Percentiles rank a stretch among this genome's conserved stretches.
These are phyloP conservation scores for Danaus plexippus DNA, from an alignment of 1,140 invertebrate species.

Conservation along the genomic window DNA sequence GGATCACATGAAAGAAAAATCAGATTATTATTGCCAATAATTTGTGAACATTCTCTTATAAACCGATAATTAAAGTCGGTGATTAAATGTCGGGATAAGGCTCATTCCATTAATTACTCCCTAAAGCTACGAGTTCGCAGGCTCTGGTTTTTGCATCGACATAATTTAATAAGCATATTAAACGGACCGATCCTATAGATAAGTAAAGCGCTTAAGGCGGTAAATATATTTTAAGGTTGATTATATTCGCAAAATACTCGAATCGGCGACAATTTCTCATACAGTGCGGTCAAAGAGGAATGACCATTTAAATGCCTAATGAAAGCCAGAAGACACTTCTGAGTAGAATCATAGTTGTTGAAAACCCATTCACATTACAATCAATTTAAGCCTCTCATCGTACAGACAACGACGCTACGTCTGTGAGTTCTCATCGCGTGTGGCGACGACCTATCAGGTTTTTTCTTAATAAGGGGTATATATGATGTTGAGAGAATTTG, in stretches of 20 bases:
- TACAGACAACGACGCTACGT: constrained; percentile 47
- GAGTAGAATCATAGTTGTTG: constrained; percentile 61
- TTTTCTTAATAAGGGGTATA: constrained; percentile 37
- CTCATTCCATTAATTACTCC: constrained; percentile 68
- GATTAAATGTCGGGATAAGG: constrained; percentile 64
- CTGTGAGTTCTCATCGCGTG: constrained; percentile 51
- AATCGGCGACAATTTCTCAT: constrained; percentile 28
- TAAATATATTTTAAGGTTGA: constrained; percentile 47
- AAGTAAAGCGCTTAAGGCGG: constrained; percentile 43
- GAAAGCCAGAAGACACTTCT: constrained; percentile 55
- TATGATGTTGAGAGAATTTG: constrained; percentile 22
- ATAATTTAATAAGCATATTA: constrained; percentile 70
- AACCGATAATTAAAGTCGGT: constrained; percentile 54
- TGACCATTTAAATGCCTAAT: constrained; percentile 62
- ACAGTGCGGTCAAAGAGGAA: constrained; percentile 62
- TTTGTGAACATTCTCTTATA: constrained; percentile 20
- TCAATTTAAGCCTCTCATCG: constrained; percentile 61
- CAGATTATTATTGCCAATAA: constrained; percentile 4
- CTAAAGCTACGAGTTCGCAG: constrained; percentile 62
- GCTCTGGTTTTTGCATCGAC: constrained; percentile 59
- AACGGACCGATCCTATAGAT: constrained; percentile 59
- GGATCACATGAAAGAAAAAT: too few relatives aligned
- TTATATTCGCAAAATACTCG: constrained; percentile 23
- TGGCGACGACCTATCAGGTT: constrained; percentile 39
- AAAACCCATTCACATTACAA: constrained; percentile 60